Base-by-base conservation (phyloP, 2,797 vertebrate genomes). In the Esox lucius region DNA sequence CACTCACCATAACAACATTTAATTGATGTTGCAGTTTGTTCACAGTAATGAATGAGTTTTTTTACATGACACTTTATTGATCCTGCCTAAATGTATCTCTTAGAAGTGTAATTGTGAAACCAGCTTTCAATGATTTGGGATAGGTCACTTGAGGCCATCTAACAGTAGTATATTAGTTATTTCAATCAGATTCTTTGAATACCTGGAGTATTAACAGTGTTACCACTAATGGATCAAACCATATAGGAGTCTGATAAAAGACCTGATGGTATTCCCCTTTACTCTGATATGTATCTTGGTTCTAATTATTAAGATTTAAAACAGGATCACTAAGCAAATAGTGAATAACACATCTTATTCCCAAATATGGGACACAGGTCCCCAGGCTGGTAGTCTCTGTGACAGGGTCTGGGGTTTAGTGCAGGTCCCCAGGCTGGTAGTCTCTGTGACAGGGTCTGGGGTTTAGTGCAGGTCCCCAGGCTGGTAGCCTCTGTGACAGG, bases 361-460 rank as follows among this genome's bases (percentile, higher is more conserved):
- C 35, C 61, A 67, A 24, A 61, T 49, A 56, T 17, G 28, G 35
- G 69, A 59, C 9, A 24, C 59, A 53, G 74, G 70, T 80, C 31
- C 8, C 46, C 48, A 73, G 86, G 75, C 70, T 79, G 76, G 46
- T 48, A 8, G 7, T 53, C 74, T 68, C 71, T 70, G 69, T 67
- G 33, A 73, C 59, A 16, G 51, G 11, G 56, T 28, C 75, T 42
- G 22, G 74, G 82, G 75, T 83, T 11, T 28, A 79, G 42, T n/a
- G 42, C 62, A 31, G 62, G 49, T 69, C 31, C 8, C 46, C 49
- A 73, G 86, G 42, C 22, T 42, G 73, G 35, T 39, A 8, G 35
- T 39, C 75, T 68, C 71, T 70, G 69, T 67, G 33, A 73, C 53
- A 16, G 51, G 11, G 56, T 28, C 75, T 42, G 22, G 74, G 82